Base-by-base conservation (phyloP, 2,113 vertebrate species). In the Corydoras maculifer region DNA sequence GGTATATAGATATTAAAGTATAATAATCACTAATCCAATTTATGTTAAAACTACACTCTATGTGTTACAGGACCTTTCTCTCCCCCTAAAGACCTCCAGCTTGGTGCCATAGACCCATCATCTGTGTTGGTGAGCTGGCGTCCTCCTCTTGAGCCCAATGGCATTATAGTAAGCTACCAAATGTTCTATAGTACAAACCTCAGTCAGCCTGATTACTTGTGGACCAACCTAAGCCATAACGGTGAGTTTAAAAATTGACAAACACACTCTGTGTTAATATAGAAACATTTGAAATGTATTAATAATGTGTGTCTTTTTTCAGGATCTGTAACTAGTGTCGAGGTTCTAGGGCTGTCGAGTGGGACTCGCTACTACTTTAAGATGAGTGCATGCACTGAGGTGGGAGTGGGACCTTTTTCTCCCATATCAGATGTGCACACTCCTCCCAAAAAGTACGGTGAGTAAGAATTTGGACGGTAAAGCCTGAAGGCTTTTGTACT, bases 331-430 rank as follows among this genome's bases (percentile, higher is more conserved):
- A 93, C 91, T 84, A 99, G 92, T 73, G 83, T 91, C 4, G 93
- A 95, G 82, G 89, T 98, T 1, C 89, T 87, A 0, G 93, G 93
- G 70, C 86, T 99, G 61, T 88, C 91, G 77, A 92, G 93, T 9
- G 90, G 91, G 79, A 93, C 91, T 0, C 87, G 85, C 60, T 99
- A 98, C 80, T 98, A 94, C 86, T 97, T 99, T 87, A 99, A 97
- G 86, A 88, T 98, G 87, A 92, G 92, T 53, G 94, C 96, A 0
- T 93, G 91, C 72, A 99, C 94, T 0, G 88, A 93, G 3, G 88
- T 94, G 79, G 96, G 96, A 8, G 88, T 89, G 0, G 97, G 97
- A 30, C 97, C 97, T 2, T 98, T 92, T 77, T 94, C 97, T 0
- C 84, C 84, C 0, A 79, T 94, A 43, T 94, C 92, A 82, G 97